Evolutionary conservation across 2,113 vertebrate genomes (phyloP).

Genomic region (Desmodus rotundus): DNA sequence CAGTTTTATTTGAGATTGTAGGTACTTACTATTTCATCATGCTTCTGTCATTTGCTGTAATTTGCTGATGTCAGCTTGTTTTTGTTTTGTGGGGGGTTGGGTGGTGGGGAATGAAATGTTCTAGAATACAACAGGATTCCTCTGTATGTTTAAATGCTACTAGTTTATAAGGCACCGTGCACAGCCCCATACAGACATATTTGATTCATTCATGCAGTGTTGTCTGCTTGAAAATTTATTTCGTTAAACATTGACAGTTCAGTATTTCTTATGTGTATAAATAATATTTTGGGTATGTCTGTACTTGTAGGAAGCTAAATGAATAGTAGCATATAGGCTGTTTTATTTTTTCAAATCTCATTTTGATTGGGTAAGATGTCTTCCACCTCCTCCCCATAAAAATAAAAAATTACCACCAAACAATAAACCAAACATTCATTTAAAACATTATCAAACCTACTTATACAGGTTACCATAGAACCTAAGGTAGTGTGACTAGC

Average conservation of each 20-base stretch:
- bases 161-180: not conserved
- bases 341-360: conserved; percentile 34
- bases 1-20: conserved; percentile 12
- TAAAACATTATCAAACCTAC: not conserved
- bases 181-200: conserved; percentile 9
- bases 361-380: conserved; percentile 36
- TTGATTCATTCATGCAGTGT: conserved; percentile 24
- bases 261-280: not conserved
- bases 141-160: conserved; percentile 15
- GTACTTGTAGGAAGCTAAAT: conserved; percentile 8
- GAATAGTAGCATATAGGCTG: not conserved
- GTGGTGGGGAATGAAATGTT: not conserved
- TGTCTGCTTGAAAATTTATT: conserved; percentile 30
- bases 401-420: not conserved
- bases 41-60: not conserved
- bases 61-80: no score
- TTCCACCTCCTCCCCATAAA: not conserved
- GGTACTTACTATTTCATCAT: not conserved
- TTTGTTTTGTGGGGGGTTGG: not conserved
- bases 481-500: not conserved
- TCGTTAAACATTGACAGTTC: not conserved
- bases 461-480: not conserved
- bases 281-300: conserved; percentile 19
- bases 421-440: not conserved
- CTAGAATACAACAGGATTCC: not conserved